These are phyloP conservation scores for Toxotes chatareus DNA, from an alignment of 2,113 vertebrate genomes.

Conservation along the genomic window DNA sequence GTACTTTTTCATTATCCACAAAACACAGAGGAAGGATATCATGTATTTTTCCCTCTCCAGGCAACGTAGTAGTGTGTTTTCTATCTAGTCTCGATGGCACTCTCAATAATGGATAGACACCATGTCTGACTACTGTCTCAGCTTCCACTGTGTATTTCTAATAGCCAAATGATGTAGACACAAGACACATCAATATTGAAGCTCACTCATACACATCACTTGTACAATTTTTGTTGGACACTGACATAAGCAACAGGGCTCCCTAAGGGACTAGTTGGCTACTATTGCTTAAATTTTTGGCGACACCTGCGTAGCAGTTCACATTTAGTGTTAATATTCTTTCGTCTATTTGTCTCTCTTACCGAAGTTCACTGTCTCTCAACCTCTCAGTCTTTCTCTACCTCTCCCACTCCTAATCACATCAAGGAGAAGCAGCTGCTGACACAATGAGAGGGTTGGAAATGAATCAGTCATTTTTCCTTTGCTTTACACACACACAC, in stretches of 20 bases:
- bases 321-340: background rate
- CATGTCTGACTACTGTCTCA: background rate
- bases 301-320: slow-evolving; percentile 12
- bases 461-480: slow-evolving; percentile 50
- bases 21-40: no score
- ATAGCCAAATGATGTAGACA: slow-evolving; percentile 17
- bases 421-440: slow-evolving; percentile 63
- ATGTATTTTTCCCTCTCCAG: background rate
- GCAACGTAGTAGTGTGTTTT: background rate
- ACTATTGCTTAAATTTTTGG: background rate
- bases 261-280: background rate
- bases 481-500: background rate
- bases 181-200: slow-evolving; percentile 17
- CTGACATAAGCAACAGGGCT: background rate
- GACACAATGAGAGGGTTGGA: slow-evolving; percentile 60
- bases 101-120: slow-evolving; percentile 37
- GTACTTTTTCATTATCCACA: background rate
- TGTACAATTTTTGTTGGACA: background rate
- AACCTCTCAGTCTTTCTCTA: background rate
- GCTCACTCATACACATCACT: background rate
- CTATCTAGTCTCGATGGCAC: slow-evolving; percentile 10
- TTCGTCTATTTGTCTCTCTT: slow-evolving; percentile 12
- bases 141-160: slow-evolving; percentile 4
- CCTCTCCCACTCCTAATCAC: slow-evolving; percentile 48
- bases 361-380: slow-evolving; percentile 1